Evolutionary conservation across 2,888 invertebrate genomes (phyloP), one percentile per base, ranked within the genome.

Genomic region (Eristalinus sepulchralis): DNA sequence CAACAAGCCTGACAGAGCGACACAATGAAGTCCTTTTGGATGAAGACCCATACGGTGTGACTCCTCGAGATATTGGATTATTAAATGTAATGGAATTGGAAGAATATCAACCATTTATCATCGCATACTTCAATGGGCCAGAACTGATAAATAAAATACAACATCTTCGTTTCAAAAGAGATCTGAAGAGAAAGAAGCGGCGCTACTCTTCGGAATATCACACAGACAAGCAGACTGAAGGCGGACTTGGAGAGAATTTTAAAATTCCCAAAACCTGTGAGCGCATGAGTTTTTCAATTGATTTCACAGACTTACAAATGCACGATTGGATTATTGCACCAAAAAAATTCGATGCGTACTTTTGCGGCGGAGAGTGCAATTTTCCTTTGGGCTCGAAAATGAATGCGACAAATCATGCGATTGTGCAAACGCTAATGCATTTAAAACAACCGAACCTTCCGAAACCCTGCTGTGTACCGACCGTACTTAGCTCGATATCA

Each of bases 301-400:
- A 97, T 92, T 98, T 98, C 91, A 96, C 96, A 90, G 97, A 97
- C 91, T 93, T 97, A 82, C 95, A 96, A 89, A 97, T 97, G 97
- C 96, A 97, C 95, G 97, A 98, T 91, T 98, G 98, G 97, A 97
- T 98, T 88, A 98, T 99, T 89, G 98, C 98, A 2, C 98, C 98
- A 11, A 97, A 97, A 90, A 98, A 98, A 27, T 98, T 98, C 91
- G 96, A 97, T 62, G 98, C 98, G 0, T 98, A 96, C 92, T 98
- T 97, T 91, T 98, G 98, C 93, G 96, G 96, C 88, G 98, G 98
- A 0, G 97, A 97, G 90, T 98, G 98, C 91, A 96, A 97, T 91
- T 98, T 98, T 91, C 98, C 98, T 0, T 93, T 98, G 78, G 97
- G 97, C 90, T 96, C 97, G 4, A 96, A 97, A 91, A 97, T 98